These are phyloP conservation scores for Thecocarcelia acutangulata DNA, from an alignment of 2,888 invertebrate species.

Conservation along the genomic window DNA sequence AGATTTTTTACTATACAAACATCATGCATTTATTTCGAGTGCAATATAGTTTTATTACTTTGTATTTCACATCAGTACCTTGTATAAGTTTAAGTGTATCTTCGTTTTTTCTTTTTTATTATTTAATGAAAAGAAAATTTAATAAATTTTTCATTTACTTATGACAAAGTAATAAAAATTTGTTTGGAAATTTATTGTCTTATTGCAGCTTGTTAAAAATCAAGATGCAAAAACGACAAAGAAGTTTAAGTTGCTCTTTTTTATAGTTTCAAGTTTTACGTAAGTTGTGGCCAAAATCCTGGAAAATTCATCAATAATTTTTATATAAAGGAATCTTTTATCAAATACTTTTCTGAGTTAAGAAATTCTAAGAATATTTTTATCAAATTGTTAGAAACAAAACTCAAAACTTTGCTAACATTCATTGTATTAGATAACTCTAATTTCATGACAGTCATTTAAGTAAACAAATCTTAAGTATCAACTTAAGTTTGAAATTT, in stretches of 20 bases:
- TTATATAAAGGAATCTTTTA: no score
- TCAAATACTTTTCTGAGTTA: no score
- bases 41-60: no score
- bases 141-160: slow-evolving; percentile 66
- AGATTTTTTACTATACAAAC: no score
- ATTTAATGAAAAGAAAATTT: slow-evolving; percentile 56
- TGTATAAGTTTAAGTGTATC: not conserved
- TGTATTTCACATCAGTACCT: no score
- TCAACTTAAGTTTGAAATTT: slow-evolving; percentile 7
- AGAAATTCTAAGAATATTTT: no score
- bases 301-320: no score
- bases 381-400: not conserved
- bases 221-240: slow-evolving; percentile 13
- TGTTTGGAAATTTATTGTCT: slow-evolving; percentile 53
- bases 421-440: no score
- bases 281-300: not conserved
- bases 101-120: slow-evolving; percentile 9
- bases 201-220: slow-evolving; percentile 41
- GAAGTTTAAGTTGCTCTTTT: slow-evolving; percentile 12
- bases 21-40: no score
- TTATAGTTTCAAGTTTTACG: slow-evolving; percentile 22
- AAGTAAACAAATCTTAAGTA: not conserved
- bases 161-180: slow-evolving; percentile 60
- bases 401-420: not conserved
- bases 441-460: not conserved